A percentile compares a stretch with the other conserved stretches of the same genome.
Evolutionary conservation across 2,797 vertebrate genomes (phyloP).

Genomic region (Parotocinclus haroldoi): DNA sequence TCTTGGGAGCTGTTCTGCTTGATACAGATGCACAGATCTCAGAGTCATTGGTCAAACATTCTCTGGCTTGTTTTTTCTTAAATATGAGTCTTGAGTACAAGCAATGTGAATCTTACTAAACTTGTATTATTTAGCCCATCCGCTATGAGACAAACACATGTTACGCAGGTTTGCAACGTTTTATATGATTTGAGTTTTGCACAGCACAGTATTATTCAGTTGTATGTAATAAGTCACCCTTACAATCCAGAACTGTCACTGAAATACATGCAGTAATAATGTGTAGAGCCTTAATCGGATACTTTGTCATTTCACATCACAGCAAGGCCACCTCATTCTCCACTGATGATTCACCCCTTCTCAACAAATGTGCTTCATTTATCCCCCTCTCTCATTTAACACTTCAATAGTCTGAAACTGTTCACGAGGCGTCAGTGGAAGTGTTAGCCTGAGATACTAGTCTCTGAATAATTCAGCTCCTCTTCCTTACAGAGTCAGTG

Average conservation of each 20-base stretch:
- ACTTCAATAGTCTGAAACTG: slow-evolving; percentile 52
- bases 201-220: too few relatives aligned
- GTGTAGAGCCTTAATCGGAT: slow-evolving; percentile 51
- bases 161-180: too few relatives aligned
- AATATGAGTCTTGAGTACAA: too few relatives aligned
- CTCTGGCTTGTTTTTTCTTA: too few relatives aligned
- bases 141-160: too few relatives aligned
- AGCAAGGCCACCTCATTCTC: slow-evolving; percentile 49
- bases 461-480: slow-evolving; percentile 32
- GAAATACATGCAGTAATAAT: slow-evolving; percentile 37
- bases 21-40: too few relatives aligned
- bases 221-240: too few relatives aligned
- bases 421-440: slow-evolving; percentile 41
- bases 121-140: too few relatives aligned
- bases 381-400: slow-evolving; percentile 36
- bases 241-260: not conserved
- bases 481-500: slow-evolving; percentile 16
- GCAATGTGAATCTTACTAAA: too few relatives aligned
- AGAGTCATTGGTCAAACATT: too few relatives aligned
- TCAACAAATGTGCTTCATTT: slow-evolving; percentile 27
- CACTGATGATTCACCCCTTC: slow-evolving; percentile 30
- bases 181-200: too few relatives aligned
- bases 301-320: slow-evolving; percentile 54
- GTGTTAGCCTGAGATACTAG: slow-evolving; percentile 32
- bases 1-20: too few relatives aligned